Evolutionary conservation across 2,113 vertebrate species (phyloP).

Genomic region (Callithrix jacchus): DNA sequence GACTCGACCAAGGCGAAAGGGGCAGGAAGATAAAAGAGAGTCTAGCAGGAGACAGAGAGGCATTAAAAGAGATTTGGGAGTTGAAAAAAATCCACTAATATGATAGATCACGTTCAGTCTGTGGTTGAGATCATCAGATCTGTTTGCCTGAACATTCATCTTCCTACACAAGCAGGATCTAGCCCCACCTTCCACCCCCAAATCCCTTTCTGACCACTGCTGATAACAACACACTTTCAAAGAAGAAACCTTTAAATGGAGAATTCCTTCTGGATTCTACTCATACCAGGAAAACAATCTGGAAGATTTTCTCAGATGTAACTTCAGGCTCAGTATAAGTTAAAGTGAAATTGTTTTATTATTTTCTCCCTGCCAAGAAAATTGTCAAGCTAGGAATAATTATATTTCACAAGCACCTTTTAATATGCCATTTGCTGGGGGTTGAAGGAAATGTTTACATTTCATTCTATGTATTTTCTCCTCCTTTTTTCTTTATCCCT

Average conservation of each 20-base stretch:
- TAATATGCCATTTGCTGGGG: neutral
- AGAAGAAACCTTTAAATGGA: neutral
- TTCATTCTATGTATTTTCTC: slow-evolving; percentile 10
- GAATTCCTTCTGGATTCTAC: neutral
- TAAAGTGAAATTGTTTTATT: neutral
- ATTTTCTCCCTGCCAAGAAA: slow-evolving; percentile 10
- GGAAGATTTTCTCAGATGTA: neutral
- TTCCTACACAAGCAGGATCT: neutral
- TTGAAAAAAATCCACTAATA: neutral
- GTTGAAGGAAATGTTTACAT: neutral
- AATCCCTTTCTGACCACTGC: too few species aligned
- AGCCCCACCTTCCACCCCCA: fast-evolving
- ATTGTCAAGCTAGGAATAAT: neutral
- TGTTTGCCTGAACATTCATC: neutral
- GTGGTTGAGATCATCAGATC: neutral
- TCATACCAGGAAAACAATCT: neutral
- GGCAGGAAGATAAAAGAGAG: neutral
- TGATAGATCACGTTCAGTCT: neutral
- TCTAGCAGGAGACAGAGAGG: neutral
- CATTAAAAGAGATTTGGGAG: neutral
- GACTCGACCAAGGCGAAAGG: neutral
- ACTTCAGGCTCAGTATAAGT: neutral
- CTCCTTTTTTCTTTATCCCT: slow-evolving; percentile 16
- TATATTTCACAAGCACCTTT: slow-evolving; percentile 15
- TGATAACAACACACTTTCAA: neutral